Evolutionary conservation across 2,888 invertebrate genomes (phyloP).

Genomic region (Hirtodrosophila alboralis): DNA sequence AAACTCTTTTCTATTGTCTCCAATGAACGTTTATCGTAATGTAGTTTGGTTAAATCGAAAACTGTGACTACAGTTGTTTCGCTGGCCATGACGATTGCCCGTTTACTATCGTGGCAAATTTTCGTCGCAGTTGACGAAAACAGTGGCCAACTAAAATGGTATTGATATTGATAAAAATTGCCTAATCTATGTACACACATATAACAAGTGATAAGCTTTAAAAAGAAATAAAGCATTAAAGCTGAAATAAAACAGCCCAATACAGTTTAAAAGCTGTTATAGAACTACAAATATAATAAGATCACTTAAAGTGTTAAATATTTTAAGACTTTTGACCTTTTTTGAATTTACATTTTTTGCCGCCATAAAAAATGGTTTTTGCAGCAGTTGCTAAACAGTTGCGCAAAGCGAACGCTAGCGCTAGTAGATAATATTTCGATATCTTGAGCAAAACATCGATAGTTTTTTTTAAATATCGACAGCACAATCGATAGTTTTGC

Average conservation of each 20-base stretch:
- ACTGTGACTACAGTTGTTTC: background rate
- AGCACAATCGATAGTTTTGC: background rate
- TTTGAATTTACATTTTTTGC: background rate
- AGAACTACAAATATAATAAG: background rate
- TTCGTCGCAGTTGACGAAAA: slow-evolving; percentile 14
- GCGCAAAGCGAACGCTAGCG: slow-evolving; percentile 20
- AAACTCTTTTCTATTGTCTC: slow-evolving; percentile 60
- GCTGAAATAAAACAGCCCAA: background rate
- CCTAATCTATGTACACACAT: slow-evolving; percentile 28
- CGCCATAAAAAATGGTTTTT: background rate
- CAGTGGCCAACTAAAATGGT: slow-evolving; percentile 11
- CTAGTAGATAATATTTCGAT: too few species aligned
- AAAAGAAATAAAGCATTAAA: background rate
- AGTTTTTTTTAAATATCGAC: too few species aligned
- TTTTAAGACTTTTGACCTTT: too few species aligned
- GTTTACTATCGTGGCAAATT: slow-evolving; percentile 34
- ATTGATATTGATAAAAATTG: slow-evolving; percentile 38
- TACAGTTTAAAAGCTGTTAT: background rate
- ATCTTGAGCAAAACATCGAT: too few species aligned
- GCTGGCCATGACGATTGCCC: slow-evolving; percentile 40
- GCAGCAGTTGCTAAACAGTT: slow-evolving; percentile 25
- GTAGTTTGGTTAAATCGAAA: background rate
- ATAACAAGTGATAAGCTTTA: slow-evolving; percentile 6
- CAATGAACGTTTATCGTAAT: slow-evolving; percentile 51
- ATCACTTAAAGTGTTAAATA: background rate